These are phyloP conservation scores for Scatophagus argus DNA, from an alignment of 2,113 vertebrate genomes.

Conservation along the genomic window DNA sequence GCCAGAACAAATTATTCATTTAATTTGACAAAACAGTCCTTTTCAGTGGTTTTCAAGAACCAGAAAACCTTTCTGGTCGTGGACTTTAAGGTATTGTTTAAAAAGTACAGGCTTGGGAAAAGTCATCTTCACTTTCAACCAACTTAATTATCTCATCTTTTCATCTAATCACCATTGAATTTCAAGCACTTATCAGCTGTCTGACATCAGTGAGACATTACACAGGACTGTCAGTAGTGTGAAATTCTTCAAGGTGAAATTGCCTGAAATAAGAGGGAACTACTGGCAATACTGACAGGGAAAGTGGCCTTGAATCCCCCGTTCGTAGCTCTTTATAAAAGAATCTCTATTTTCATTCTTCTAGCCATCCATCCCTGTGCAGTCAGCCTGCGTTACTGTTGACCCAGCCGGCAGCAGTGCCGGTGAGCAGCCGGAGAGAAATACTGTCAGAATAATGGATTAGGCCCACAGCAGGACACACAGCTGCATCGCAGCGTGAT, in stretches of 20 bases:
- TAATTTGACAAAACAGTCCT: neutral
- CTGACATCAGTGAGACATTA: conserved; percentile 4
- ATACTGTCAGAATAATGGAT: conserved; percentile 59
- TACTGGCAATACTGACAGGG: conserved; percentile 27
- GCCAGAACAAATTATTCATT: neutral
- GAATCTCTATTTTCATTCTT: conserved; percentile 25
- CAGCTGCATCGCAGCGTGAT: conserved; percentile 48
- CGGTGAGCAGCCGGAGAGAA: conserved; percentile 41
- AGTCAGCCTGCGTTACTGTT: conserved; percentile 26
- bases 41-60: neutral
- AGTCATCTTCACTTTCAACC: neutral
- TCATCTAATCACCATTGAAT: conserved; percentile 8
- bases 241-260: conserved; percentile 34
- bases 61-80: neutral
- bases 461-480: conserved; percentile 47
- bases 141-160: neutral
- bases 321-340: conserved; percentile 21
- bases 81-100: neutral
- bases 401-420: conserved; percentile 30
- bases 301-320: conserved; percentile 33
- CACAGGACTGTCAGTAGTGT: neutral
- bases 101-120: neutral
- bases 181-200: neutral
- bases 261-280: conserved; percentile 1
- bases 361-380: conserved; percentile 14